Base-by-base conservation (phyloP, 2,113 vertebrate genomes). In the Labrus mixtus region DNA sequence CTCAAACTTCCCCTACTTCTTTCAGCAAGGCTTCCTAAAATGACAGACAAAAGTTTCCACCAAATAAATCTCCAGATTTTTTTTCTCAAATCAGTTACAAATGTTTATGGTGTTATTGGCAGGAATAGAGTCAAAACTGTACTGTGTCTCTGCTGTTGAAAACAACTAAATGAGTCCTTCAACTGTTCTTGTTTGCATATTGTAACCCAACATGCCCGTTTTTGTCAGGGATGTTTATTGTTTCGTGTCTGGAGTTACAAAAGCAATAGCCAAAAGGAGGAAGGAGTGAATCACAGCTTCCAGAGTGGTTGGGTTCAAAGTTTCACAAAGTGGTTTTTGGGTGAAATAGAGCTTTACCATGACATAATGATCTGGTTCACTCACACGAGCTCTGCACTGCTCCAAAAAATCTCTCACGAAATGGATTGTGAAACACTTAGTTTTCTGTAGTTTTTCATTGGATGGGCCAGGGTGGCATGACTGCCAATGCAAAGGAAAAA, bases 251-350 rank as follows among this genome's bases (percentile, higher is more conserved):
- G 68, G 50, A 72, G 79, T 85, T 86, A 73, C 80, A 81, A 66
- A 79, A 83, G 71, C 73, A 85, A 76, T 71, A 69, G 81, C 59
- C 71, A 29, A 62, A 77, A 84, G 83, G 64, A 77, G 84, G 83
- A 89, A 81, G 74, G 64, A 83, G 68, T 92, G 86, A 93, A 89
- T 91, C 90, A 91, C 64, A 73, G 81, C 80, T 76, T 82, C 20
- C 62, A 61, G 48, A 78, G 75, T 64, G 77, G 83, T 87, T 59
- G 46, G 76, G 63, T 83, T 86, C 59, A 75, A 79, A 61, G 65
- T 73, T 81, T 88, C 81, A 75, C 61, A 72, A 56, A 86, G 80
- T 78, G 80, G 81, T 89, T 91, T 86, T 81, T 20, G 78, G 75
- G 45, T 61, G 69, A 71, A 87, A 81, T 53, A 33, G 73, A 76